phyloP scores from a whole-genome alignment of 2,888 invertebrate species.

The Patella caerulea region DNA sequence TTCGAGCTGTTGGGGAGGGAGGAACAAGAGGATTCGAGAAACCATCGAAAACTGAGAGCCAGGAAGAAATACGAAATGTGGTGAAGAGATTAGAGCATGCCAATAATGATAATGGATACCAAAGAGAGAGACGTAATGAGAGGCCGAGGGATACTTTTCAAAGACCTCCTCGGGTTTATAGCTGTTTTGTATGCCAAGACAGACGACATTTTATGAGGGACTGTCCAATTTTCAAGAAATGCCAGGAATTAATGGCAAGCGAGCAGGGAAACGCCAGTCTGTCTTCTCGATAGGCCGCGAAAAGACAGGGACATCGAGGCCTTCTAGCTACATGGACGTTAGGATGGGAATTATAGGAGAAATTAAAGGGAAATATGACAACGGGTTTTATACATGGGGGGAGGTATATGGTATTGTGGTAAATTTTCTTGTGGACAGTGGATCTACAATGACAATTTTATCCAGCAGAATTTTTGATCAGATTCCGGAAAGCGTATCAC shows the following conservation, averaged over 20 bases:
- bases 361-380: conserved; percentile 1
- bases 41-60: too few species aligned
- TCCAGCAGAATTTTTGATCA: conserved; percentile 15
- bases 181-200: conserved; percentile 12
- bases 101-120: background rate
- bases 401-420: conserved; percentile 12
- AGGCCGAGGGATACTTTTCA: background rate
- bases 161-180: background rate
- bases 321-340: background rate
- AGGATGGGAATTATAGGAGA: conserved; percentile 11
- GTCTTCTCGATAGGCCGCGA: conserved; percentile 6
- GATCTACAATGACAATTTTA: conserved; percentile 25
- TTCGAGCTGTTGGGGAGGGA: background rate
- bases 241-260: background rate
- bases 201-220: conserved; percentile 14
- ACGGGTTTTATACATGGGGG: conserved; percentile 8
- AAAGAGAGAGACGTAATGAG: background rate
- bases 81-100: too few species aligned
- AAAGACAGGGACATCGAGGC: conserved; percentile 2
- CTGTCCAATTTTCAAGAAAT: conserved; percentile 14
- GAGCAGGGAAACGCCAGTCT: conserved; percentile 17
- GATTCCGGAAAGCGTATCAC: background rate
- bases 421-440: conserved; percentile 28
- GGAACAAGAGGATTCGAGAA: background rate
- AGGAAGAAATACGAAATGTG: too few species aligned